Evolutionary conservation across 2,888 invertebrate species (phyloP), one percentile per base, ranked within the genome.

Genomic region (Glyphotaelius pellucidus): DNA sequence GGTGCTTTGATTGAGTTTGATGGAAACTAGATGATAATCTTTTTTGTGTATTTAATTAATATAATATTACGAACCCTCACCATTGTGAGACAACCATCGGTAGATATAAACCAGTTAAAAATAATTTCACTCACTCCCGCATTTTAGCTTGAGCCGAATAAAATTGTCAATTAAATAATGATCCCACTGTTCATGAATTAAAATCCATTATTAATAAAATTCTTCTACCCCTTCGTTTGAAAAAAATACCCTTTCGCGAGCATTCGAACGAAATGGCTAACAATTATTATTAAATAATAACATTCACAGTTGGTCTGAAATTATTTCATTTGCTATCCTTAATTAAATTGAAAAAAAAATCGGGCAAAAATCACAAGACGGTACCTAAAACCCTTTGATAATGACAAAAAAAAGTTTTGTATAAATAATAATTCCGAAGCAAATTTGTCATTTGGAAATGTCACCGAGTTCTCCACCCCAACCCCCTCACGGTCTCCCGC

Each of bases 401-500:
- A 83, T 84, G 80, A 38, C 80, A 90, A 88, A 87, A 91, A 32
- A 89, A 81, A 79, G 67, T 89, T 83, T 88, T 89, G 81, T 90
- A 90, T 86, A 92, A 92, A 91, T 92, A 90, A 90, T 32, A 83
- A 86, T 92, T 81, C 86, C 42, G 47, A 80, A 86, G 86, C 91
- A 83, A 92, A 92, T 92, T 92, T 93, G 93, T 93, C 92, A 92
- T 92, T 92, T 92, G 91, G 90, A 91, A 93, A 92, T 93, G 93
- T 93, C 92, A 92, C 93, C 91, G 86, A 92, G 91, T 19, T 80
- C 11, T 14, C 80, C 42, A 52, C 79, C 89, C n/a, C 25, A 9
- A 67, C 67, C 67, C 67, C 7, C 25, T 67, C 9, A 67, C 25
- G 67, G 25, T 67, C 67, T n/a, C 25, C 25, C 67, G 25, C 67